Conservation (phyloP, 2,888 invertebrate genomes). For the Melanostoma mellinum region DNA sequence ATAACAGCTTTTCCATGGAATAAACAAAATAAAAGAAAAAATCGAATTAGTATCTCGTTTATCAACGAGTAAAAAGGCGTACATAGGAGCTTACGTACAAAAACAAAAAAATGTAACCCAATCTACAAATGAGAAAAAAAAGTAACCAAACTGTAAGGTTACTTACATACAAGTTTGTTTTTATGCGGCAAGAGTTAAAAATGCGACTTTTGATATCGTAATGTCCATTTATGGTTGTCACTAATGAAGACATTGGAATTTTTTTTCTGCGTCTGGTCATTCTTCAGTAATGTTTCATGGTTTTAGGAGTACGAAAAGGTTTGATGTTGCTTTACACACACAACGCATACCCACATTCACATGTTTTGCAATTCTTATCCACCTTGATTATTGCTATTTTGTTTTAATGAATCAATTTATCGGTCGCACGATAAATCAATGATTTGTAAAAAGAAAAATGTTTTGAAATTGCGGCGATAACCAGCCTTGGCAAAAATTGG, state of each 20-base stretch:
- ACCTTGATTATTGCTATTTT: no score
- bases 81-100: slow-evolving; percentile 17
- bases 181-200: slow-evolving; percentile 11
- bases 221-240: slow-evolving; percentile 58
- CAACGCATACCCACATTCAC: no score
- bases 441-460: no score
- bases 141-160: slow-evolving; percentile 43
- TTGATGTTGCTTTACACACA: no score
- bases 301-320: no score
- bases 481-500: no score
- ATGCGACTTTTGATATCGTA: slow-evolving; percentile 45
- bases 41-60: slow-evolving; percentile 50
- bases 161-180: slow-evolving; percentile 22
- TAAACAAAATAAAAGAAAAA: slow-evolving; percentile 18
- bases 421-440: no score
- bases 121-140: neutral
- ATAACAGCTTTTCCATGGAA: slow-evolving; percentile 44
- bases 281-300: no score
- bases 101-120: slow-evolving; percentile 3
- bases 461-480: no score
- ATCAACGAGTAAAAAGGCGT: slow-evolving; percentile 39
- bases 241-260: slow-evolving; percentile 70
- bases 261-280: slow-evolving; percentile 23
- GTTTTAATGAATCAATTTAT: no score
- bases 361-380: no score